Evolutionary conservation across 1,140 invertebrate genomes (phyloP), one percentile per base, ranked within the genome.

Genomic region (Meloidogyne hapla): DNA sequence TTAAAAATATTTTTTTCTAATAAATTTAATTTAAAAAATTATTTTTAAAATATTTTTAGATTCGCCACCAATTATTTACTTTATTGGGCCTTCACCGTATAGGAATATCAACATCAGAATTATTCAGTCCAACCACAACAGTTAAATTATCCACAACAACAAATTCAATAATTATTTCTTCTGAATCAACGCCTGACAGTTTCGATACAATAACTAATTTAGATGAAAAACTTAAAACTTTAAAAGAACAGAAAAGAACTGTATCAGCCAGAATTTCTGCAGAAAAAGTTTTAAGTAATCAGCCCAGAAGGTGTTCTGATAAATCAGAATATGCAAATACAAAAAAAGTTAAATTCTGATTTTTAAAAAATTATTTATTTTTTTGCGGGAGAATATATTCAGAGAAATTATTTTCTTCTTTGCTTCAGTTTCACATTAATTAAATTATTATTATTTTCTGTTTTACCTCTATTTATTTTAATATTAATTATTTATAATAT

Each of bases 121-220:
- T 63, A 62, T 61, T 64, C 10, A 63, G 56, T 33, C 70, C 15
- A 62, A 26, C 6, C 1, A 26, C 28, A n/a, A 38, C 38, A 15
- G 21, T 40, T 8, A 73, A 73, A 62, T 12, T 73, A 64, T 73
- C 70, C 3, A 73, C 70, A 26, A 73, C 70, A 61, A 73, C 70
- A 56, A 73, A 73, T 62, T 73, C 70, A 21, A 45, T 61, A 13
- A 64, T 73, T 2, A 18, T 73, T 6, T 28, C 56, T 25, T 61
- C 70, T 21, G 70, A 73, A 21, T 73, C 70, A 38, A n/a, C 28
- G 23, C 48, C 67, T 45, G 70, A 73, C 13, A 72, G 63, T 48
- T 61, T 62, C 21, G 70, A 13, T 38, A 23, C 70, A 62, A 56
- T 26, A 21, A 62, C 40, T 6, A 21, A 73, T n/a, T 56, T 21